A percentile compares a stretch with the other conserved stretches of the same genome.
phyloP scores from a whole-genome alignment of 2,888 invertebrate genomes.

The Dynastes hyllus region DNA sequence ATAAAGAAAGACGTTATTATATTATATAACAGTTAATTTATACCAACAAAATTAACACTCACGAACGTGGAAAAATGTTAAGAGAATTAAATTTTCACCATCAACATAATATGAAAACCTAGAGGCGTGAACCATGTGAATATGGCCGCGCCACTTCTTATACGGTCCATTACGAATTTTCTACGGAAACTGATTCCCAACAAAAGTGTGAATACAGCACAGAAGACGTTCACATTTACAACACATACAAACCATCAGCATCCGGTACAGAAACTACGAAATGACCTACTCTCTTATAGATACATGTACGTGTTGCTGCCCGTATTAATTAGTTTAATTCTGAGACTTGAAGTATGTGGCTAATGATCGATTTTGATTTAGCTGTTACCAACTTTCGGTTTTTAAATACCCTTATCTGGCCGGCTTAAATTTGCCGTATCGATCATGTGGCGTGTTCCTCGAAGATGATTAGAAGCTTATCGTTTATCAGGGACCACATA shows the following conservation, averaged over 20 bases:
- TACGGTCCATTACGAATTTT: slow-evolving; percentile 14
- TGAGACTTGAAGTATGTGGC: background rate
- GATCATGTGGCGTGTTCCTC: no score
- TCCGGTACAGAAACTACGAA: slow-evolving; percentile 24
- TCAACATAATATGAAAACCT: background rate
- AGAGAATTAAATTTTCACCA: background rate
- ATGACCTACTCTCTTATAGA: slow-evolving; percentile 14
- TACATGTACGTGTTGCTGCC: no score
- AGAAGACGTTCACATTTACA: slow-evolving; percentile 32
- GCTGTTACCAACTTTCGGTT: slow-evolving; percentile 13
- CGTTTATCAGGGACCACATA: background rate
- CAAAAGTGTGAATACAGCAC: slow-evolving; percentile 21
- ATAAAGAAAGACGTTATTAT: no score
- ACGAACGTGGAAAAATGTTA: no score
- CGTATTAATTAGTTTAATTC: background rate
- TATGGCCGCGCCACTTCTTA: slow-evolving; percentile 21
- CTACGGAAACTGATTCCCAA: slow-evolving; percentile 10
- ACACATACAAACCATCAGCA: background rate
- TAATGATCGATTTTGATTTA: background rate
- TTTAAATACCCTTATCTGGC: background rate
- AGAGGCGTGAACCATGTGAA: slow-evolving; percentile 11
- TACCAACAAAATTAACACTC: no score
- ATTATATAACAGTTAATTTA: no score
- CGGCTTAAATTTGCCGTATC: background rate
- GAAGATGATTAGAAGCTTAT: slow-evolving; percentile 12